Percentiles rank a stretch among this genome's conserved stretches.
Evolutionary conservation across 2,888 invertebrate genomes (phyloP).

Genomic region (Bellardia pandia): DNA sequence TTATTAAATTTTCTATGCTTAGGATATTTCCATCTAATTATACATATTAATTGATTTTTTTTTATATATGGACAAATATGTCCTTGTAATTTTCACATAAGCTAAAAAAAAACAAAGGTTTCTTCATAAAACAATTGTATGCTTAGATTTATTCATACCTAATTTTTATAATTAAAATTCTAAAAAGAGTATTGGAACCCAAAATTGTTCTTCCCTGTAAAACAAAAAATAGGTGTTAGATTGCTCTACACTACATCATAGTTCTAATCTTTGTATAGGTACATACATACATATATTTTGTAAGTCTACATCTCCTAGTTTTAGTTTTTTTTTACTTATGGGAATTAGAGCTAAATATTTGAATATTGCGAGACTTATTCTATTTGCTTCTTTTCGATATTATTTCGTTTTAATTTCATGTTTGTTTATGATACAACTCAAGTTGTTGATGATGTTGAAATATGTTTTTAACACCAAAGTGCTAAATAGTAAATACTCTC

Average conservation of each 20-base stretch:
- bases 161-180: no score
- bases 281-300: neutral
- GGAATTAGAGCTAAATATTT: constrained; percentile 68
- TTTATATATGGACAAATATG: no score
- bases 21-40: no score
- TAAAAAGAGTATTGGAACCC: neutral
- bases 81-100: no score
- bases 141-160: no score
- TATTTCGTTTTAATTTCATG: constrained; percentile 54
- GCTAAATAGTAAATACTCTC: constrained; percentile 61
- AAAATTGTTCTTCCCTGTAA: neutral
- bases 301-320: neutral
- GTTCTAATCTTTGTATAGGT: neutral
- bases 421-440: constrained; percentile 37
- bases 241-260: neutral
- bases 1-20: no score
- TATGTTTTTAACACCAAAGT: constrained; percentile 68
- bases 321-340: constrained; percentile 48
- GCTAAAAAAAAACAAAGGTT: no score
- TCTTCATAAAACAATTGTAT: no score
- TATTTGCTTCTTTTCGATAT: constrained; percentile 44
- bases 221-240: constrained; percentile 9
- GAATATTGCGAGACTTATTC: constrained; percentile 54
- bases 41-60: no score
- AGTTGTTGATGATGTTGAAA: constrained; percentile 64